Evolutionary conservation across 2,888 invertebrate species (phyloP).

Genomic region (Drosophila percnosoma): DNA sequence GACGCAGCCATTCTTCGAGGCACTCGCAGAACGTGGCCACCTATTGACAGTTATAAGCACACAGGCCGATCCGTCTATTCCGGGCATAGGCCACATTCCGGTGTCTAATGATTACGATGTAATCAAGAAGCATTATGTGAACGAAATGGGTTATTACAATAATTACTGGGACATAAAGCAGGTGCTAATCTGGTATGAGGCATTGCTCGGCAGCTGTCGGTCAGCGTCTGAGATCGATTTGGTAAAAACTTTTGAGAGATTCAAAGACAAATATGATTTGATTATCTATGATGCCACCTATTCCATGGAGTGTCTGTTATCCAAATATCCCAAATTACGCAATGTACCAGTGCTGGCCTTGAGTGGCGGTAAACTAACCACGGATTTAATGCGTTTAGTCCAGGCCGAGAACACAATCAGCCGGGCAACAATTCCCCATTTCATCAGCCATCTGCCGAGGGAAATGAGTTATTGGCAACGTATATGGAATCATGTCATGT

Average conservation of each 20-base stretch:
- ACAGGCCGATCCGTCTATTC: not conserved
- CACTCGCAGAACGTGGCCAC: slow-evolving; percentile 56
- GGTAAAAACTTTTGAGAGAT: not conserved
- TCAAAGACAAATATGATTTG: slow-evolving; percentile 39
- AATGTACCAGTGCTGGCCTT: slow-evolving; percentile 51
- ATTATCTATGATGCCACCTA: slow-evolving; percentile 63
- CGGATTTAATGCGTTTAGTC: slow-evolving; percentile 41
- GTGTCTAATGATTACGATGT: slow-evolving; percentile 52
- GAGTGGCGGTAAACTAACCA: slow-evolving; percentile 62
- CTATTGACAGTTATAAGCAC: slow-evolving; percentile 46
- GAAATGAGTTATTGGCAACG: slow-evolving; percentile 61
- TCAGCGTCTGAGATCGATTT: slow-evolving; percentile 5
- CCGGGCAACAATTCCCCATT: slow-evolving; percentile 55
- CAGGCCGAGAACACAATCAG: slow-evolving; percentile 59
- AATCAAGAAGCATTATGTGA: slow-evolving; percentile 46
- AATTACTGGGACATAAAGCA: slow-evolving; percentile 39
- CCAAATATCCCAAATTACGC: slow-evolving; percentile 8
- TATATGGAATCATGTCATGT: slow-evolving; percentile 56
- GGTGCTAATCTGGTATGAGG: slow-evolving; percentile 67
- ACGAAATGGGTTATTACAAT: slow-evolving; percentile 10
- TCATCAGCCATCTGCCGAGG: slow-evolving; percentile 40
- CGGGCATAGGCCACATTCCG: slow-evolving; percentile 13
- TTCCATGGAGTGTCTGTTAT: slow-evolving; percentile 46
- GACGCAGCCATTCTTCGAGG: slow-evolving; percentile 53
- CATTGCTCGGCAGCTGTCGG: slow-evolving; percentile 54